Evolutionary conservation across 2,113 vertebrate genomes (phyloP), one percentile per base, ranked within the genome.

Genomic region (Megaceryle maxima): DNA sequence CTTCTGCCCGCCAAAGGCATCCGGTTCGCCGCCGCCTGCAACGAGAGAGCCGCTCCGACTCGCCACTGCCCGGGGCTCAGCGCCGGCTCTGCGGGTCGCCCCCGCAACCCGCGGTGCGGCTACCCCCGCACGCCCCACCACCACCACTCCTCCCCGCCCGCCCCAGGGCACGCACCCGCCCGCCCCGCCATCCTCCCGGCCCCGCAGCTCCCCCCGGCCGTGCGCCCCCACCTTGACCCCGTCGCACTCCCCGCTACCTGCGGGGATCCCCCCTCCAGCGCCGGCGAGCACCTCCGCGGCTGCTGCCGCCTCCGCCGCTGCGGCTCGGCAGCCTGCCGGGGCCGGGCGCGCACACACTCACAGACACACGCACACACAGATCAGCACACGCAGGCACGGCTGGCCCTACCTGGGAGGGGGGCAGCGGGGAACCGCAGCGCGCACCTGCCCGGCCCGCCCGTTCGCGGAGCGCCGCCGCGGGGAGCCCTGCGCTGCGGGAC

Each of bases 1-100:
- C 97, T 98, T 98, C 98, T 96, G 97, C 94, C 97, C 97, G 90
- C 95, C 93, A 96, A 94, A 96, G 97, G 97, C 98, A 97, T 97
- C 95, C 96, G 91, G 97, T 94, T 96, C 81, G 91, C 92, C 68
- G 94, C 94, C 93, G 96, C 96, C 98, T 98, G 97, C 96, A 97
- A 95, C 69, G 92, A 86, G 57, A 86, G 73, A 94, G 25, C 78
- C 90, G 64, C 78, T 43, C 37, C 63, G 63, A 62, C 41, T 86
- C 68, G 68, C 89, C 83, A 43, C 29, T 73, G 73, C 59, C 50
- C 67, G 66, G 50, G 92, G 96, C 92, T 90, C 94, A 92, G 87
- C 83, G 94, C 95, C 92, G 93, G 56, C 56, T 68, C 66, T 33
- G 67, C 33, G 33, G 63, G 62, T 63, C 60, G 60, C 35, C 60